Conservation (phyloP, 2,888 invertebrate species). For the Salticus scenicus region DNA sequence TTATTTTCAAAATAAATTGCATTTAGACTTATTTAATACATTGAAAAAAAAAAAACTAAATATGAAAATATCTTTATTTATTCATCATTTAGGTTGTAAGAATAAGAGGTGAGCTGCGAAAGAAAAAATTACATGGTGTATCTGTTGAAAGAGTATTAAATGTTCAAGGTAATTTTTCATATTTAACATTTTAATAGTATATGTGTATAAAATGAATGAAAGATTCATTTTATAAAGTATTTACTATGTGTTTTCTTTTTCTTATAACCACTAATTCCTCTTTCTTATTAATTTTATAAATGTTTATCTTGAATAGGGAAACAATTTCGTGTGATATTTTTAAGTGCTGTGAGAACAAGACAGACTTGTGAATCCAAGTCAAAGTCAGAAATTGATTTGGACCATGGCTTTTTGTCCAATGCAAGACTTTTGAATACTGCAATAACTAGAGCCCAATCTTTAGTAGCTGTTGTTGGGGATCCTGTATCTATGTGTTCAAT, state of each 20-base stretch:
- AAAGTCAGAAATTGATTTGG: constrained; percentile 78
- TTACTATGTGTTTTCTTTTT: no score
- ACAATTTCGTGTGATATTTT: constrained; percentile 87
- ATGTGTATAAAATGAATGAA: no score
- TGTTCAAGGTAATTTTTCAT: constrained; percentile 81
- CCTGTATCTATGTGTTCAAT: constrained; percentile 87
- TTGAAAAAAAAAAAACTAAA: no score
- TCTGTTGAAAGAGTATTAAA: constrained; percentile 89
- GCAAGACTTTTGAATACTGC: constrained; percentile 88
- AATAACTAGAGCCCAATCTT: constrained; percentile 86
- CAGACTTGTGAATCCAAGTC: constrained; percentile 80
- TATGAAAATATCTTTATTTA: no score
- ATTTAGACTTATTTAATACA: no score
- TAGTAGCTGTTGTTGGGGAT: constrained; percentile 89
- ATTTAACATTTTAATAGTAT: background rate
- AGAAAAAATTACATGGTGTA: constrained; percentile 83
- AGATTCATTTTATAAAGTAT: no score
- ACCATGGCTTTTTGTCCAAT: constrained; percentile 88
- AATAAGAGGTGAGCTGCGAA: constrained; percentile 85
- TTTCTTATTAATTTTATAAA: no score
- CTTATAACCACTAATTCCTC: no score
- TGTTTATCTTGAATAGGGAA: constrained; percentile 79
- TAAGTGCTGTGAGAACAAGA: constrained; percentile 86
- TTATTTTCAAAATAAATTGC: no score
- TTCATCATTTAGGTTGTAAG: constrained; percentile 76